A percentile compares a stretch with the other conserved stretches of the same genome.
These are phyloP conservation scores for Drosophila parthenogenetica DNA, from an alignment of 2,888 invertebrate species.

Conservation along the genomic window DNA sequence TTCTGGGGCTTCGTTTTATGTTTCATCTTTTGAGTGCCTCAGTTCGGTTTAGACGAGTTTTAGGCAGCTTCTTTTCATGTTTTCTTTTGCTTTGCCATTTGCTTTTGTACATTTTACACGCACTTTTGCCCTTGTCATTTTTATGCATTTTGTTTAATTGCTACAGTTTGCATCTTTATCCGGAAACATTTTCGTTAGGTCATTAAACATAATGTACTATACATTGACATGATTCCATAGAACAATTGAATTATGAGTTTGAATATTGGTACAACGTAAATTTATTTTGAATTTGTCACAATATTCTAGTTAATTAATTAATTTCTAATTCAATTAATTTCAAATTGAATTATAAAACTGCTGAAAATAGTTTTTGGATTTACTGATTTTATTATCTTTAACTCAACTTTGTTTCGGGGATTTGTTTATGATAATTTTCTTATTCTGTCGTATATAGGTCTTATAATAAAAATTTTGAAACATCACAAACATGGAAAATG, in stretches of 20 bases:
- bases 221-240: slow-evolving; percentile 6
- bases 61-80: slow-evolving; percentile 52
- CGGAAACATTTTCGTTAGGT: slow-evolving; percentile 30
- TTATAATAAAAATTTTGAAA: slow-evolving; percentile 48
- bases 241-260: not conserved
- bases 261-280: not conserved
- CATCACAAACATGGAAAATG: slow-evolving; percentile 48
- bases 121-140: slow-evolving; percentile 56
- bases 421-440: not conserved
- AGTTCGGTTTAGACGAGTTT: slow-evolving; percentile 47
- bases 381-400: too few species aligned
- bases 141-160: slow-evolving; percentile 64
- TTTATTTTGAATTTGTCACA: too few species aligned
- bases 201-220: slow-evolving; percentile 25
- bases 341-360: too few species aligned
- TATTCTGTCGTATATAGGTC: slow-evolving; percentile 30
- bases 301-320: too few species aligned
- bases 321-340: too few species aligned
- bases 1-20: slow-evolving; percentile 70
- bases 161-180: slow-evolving; percentile 56
- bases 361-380: too few species aligned
- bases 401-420: not conserved
- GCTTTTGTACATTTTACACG: slow-evolving; percentile 12
- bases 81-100: slow-evolving; percentile 25
- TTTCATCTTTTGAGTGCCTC: slow-evolving; percentile 76